Percentiles rank a stretch among this genome's conserved stretches.
These are phyloP conservation scores for Apodemia duryi DNA, from an alignment of 2,888 invertebrate species.

Conservation along the genomic window DNA sequence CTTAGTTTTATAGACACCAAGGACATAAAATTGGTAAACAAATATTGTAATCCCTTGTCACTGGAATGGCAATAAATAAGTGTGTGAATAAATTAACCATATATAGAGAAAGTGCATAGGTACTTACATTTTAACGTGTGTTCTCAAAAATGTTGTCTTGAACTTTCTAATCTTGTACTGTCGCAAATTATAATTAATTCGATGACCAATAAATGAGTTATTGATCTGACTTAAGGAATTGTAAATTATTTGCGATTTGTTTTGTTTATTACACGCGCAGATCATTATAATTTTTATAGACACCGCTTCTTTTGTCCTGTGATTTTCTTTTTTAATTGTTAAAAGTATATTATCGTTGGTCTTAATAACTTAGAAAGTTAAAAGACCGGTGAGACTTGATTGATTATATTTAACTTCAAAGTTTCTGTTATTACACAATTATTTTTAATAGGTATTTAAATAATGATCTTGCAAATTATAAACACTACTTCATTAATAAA, in stretches of 20 bases:
- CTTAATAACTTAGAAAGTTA: slow-evolving; percentile 4
- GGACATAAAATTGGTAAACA: no score
- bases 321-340: neutral
- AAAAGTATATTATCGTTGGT: neutral
- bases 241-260: slow-evolving; percentile 43
- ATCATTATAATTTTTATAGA: slow-evolving; percentile 51
- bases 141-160: slow-evolving; percentile 54
- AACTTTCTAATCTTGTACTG: slow-evolving; percentile 62
- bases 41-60: no score
- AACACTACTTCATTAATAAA: neutral
- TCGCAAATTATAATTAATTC: slow-evolving; percentile 51
- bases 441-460: neutral
- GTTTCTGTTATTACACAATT: neutral
- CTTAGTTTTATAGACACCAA: no score
- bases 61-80: neutral
- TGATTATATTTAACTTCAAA: neutral
- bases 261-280: slow-evolving; percentile 48
- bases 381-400: neutral
- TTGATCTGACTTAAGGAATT: slow-evolving; percentile 39
- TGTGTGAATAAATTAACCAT: neutral
- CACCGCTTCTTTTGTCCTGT: neutral
- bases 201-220: slow-evolving; percentile 46
- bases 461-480: neutral
- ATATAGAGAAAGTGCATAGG: neutral
- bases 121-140: slow-evolving; percentile 68